A percentile compares a stretch with the other conserved stretches of the same genome.
These are phyloP conservation scores for Chelmon rostratus DNA, from an alignment of 2,797 vertebrate genomes.

Conservation along the genomic window DNA sequence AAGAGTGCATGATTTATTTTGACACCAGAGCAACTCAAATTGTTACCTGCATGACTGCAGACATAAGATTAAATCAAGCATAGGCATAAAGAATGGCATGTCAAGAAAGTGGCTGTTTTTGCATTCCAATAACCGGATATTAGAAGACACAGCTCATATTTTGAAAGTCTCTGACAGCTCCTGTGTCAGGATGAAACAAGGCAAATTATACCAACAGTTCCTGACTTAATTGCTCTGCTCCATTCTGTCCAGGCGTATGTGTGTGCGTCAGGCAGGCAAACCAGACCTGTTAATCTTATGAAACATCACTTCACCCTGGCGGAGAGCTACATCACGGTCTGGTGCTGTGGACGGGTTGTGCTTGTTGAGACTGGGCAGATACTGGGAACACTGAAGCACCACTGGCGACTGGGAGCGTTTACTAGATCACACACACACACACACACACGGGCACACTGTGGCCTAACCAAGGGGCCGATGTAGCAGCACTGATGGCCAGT, in stretches of 20 bases:
- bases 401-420: slow-evolving; percentile 59
- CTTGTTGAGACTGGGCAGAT: slow-evolving; percentile 42
- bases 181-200: slow-evolving; percentile 21
- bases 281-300: slow-evolving; percentile 46
- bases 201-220: slow-evolving; percentile 3
- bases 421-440: slow-evolving; percentile 27
- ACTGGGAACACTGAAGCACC: slow-evolving; percentile 43
- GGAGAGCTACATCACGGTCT: slow-evolving; percentile 30
- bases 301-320: slow-evolving; percentile 52
- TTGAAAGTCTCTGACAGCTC: slow-evolving; percentile 22
- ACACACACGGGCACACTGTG: slow-evolving; percentile 16
- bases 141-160: slow-evolving; percentile 26
- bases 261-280: slow-evolving; percentile 27
- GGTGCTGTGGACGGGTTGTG: slow-evolving; percentile 17
- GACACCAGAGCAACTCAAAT: slow-evolving; percentile 52
- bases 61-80: slow-evolving; percentile 42
- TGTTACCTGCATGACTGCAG: slow-evolving; percentile 53
- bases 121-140: slow-evolving; percentile 27
- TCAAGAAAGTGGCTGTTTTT: slow-evolving; percentile 15
- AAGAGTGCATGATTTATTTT: slow-evolving; percentile 55
- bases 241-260: slow-evolving; percentile 3
- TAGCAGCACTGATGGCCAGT: slow-evolving; percentile 68
- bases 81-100: slow-evolving; percentile 21
- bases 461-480: slow-evolving; percentile 55
- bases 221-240: slow-evolving; percentile 3